A percentile compares a stretch with the other conserved stretches of the same genome.
These are phyloP conservation scores for Parnassius apollo DNA, from an alignment of 2,888 invertebrate species.

Conservation along the genomic window DNA sequence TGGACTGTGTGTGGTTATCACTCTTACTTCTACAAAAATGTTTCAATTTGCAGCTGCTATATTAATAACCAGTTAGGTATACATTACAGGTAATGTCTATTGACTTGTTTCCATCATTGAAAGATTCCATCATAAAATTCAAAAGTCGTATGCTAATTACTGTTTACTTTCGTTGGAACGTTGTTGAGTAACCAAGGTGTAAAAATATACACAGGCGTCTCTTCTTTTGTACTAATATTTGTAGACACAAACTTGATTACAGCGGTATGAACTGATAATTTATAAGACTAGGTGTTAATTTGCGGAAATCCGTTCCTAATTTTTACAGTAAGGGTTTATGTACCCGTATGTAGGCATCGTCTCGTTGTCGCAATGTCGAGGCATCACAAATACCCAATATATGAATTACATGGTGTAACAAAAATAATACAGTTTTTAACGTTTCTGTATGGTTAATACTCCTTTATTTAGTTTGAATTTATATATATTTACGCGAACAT, in stretches of 20 bases:
- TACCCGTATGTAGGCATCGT: too few relatives aligned
- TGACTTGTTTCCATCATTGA: constrained; percentile 18
- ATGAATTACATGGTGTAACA: too few relatives aligned
- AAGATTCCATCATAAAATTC: constrained; percentile 19
- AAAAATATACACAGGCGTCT: constrained; percentile 27
- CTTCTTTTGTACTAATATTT: constrained; percentile 24
- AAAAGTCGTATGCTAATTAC: constrained; percentile 25
- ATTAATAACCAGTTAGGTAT: constrained; percentile 2
- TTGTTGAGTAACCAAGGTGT: constrained; percentile 26
- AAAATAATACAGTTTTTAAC: too few relatives aligned
- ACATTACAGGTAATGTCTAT: constrained; percentile 11
- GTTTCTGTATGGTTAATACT: too few relatives aligned
- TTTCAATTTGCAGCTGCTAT: neutral
- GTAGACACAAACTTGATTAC: constrained; percentile 22
- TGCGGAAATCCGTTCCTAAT: constrained; percentile 25
- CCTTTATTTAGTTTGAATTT: too few relatives aligned
- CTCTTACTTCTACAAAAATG: too few relatives aligned
- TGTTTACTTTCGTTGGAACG: constrained; percentile 26
- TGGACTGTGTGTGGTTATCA: too few relatives aligned
- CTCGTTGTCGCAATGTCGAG: too few relatives aligned
- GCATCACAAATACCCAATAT: too few relatives aligned
- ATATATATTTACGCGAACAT: too few relatives aligned
- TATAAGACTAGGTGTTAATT: constrained; percentile 21
- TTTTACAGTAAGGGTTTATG: neutral
- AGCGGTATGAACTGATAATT: constrained; percentile 23